Evolutionary conservation across 2,888 invertebrate species (phyloP).

Genomic region (Melitaea athalia): DNA sequence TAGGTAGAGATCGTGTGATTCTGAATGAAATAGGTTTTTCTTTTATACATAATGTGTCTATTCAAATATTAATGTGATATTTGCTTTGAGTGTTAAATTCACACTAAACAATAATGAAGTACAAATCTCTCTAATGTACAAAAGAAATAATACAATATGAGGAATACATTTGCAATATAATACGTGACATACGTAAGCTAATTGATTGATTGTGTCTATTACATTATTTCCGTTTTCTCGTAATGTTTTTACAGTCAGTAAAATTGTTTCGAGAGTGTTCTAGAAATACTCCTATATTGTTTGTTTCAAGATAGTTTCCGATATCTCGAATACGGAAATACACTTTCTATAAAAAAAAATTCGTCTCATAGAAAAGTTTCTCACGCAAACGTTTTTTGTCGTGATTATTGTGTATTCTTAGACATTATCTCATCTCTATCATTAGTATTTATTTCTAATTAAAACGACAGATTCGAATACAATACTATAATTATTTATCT

Average conservation of each 20-base stretch:
- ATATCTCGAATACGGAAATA: neutral
- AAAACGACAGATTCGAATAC: no score
- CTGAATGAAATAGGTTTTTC: no score
- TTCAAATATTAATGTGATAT: no score
- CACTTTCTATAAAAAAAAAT: conserved; percentile 3
- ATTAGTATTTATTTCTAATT: neutral
- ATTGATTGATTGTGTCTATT: neutral
- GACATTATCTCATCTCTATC: neutral
- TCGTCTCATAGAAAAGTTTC: neutral
- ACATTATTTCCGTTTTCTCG: neutral
- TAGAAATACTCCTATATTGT: neutral
- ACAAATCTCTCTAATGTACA: no score
- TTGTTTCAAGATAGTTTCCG: neutral
- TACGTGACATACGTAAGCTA: neutral
- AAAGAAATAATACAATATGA: neutral
- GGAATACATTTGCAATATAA: no score
- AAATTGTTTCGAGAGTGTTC: neutral
- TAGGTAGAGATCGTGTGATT: no score
- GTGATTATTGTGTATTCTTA: neutral
- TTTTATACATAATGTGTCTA: no score
- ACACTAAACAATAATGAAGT: no score
- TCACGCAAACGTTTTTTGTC: neutral
- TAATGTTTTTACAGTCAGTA: neutral
- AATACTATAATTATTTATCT: no score
- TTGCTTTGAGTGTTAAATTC: no score